Conservation (phyloP, 2,113 vertebrate genomes). For the Morone saxatilis region DNA sequence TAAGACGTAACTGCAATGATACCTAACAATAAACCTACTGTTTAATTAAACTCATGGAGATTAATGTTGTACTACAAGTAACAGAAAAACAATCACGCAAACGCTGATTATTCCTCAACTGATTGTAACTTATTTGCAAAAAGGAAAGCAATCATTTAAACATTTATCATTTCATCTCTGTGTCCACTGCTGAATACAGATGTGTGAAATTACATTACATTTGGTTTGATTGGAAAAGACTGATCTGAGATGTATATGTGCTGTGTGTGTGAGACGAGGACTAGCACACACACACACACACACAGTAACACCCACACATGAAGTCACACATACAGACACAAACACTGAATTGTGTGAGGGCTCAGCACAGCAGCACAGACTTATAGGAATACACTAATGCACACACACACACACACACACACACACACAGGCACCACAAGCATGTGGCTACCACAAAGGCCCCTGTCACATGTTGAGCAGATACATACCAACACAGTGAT, state of each 20-base stretch:
- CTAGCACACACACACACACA: neutral
- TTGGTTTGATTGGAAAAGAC: conserved; percentile 2
- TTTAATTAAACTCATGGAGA: too few relatives aligned
- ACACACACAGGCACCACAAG: conserved; percentile 27
- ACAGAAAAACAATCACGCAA: too few relatives aligned
- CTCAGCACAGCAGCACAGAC: neutral
- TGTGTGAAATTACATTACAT: neutral
- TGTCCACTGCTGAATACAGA: too few relatives aligned
- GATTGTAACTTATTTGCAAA: too few relatives aligned
- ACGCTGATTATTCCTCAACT: too few relatives aligned
- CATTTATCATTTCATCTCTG: too few relatives aligned
- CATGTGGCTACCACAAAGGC: conserved; percentile 67
- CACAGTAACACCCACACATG: neutral
- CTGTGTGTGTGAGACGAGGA: neutral
- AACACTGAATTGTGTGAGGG: conserved; percentile 36
- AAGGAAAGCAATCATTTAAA: too few relatives aligned
- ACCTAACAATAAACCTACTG: too few relatives aligned
- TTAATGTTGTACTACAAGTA: too few relatives aligned
- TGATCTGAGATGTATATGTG: neutral
- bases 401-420: neutral
- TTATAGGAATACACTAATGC: neutral
- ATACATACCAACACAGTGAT: conserved; percentile 75
- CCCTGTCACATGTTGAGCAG: conserved; percentile 73
- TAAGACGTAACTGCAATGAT: too few relatives aligned
- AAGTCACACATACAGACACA: conserved; percentile 11